Conservation (phyloP, 1,140 invertebrate genomes). For the Drosophila funebris region DNA sequence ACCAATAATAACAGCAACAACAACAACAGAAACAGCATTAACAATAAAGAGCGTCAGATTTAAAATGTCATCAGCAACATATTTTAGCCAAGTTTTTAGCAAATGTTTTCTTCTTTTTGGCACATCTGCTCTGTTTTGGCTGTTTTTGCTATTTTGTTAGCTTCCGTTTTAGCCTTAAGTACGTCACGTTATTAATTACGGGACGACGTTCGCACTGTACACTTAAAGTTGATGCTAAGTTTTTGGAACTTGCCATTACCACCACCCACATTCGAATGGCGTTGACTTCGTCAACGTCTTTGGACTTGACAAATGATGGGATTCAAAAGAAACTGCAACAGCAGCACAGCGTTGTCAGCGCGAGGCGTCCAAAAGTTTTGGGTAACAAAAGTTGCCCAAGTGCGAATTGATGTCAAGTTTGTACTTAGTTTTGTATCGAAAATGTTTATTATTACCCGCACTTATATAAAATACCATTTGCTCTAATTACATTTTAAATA, state of each 20-base stretch:
- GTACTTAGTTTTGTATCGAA: slow-evolving; percentile 44
- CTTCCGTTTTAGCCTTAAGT: slow-evolving; percentile 43
- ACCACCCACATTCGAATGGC: not conserved
- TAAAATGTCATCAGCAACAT: slow-evolving; percentile 68
- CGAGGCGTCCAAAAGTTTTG: slow-evolving; percentile 32
- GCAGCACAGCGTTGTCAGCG: slow-evolving; percentile 37
- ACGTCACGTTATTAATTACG: slow-evolving; percentile 40
- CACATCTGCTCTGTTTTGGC: slow-evolving; percentile 8
- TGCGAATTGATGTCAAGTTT: slow-evolving; percentile 69
- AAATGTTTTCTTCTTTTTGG: not conserved
- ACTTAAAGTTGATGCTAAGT: slow-evolving; percentile 19
- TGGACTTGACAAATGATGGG: slow-evolving; percentile 18
- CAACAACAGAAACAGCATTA: slow-evolving; percentile 38
- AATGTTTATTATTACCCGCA: slow-evolving; percentile 51
- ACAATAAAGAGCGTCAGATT: slow-evolving; percentile 31
- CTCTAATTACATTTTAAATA: slow-evolving; percentile 72
- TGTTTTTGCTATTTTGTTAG: slow-evolving; percentile 8
- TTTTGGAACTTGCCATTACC: slow-evolving; percentile 24
- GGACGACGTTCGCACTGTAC: slow-evolving; percentile 7
- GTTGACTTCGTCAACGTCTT: not conserved
- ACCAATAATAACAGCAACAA: slow-evolving; percentile 44
- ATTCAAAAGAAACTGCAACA: slow-evolving; percentile 58
- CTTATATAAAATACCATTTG: slow-evolving; percentile 59
- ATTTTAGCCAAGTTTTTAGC: slow-evolving; percentile 34
- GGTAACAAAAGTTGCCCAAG: slow-evolving; percentile 53